Evolutionary conservation across 2,797 vertebrate genomes (phyloP), one percentile per base, ranked within the genome.

Genomic region (Huso huso): DNA sequence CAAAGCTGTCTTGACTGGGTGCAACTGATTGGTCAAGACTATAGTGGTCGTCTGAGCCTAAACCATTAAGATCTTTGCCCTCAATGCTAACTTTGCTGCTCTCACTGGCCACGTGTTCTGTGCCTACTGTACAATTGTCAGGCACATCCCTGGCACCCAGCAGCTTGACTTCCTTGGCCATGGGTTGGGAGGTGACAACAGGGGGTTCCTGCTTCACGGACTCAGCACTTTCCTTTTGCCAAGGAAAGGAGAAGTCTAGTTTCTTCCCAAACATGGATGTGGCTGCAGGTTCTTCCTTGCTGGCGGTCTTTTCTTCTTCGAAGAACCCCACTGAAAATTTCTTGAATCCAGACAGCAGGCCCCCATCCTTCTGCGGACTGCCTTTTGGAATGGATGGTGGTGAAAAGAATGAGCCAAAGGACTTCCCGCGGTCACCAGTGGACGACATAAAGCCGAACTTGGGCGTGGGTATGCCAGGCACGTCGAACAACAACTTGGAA

Each of bases 331-430:
- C 83, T 74, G 95, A 98, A 57, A 99, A 77, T 10, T 88, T 92
- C 83, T 93, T 96, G 66, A 96, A 87, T 70, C 91, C 88, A 62
- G 91, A 93, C 68, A 94, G 82, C 0, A 97, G 81, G 49, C 90
- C 78, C 71, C 76, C 72, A 64, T 64, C 73, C 75, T 70, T 87
- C 84, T 51, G 86, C 79, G 78, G 81, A 70, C 67, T 79, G 75
- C 69, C 75, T 59, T 80, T 81, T 60, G 85, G 72, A 71, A 82
- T 23, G 13, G 80, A 71, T 60, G 86, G 73, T 37, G 86, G 77
- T 13, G 92, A 92, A 83, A 98, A 95, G 11, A 97, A 79, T 11
- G 91, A 94, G 52, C 91, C 90, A 70, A 94, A 76, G 9, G 91
- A 81, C 77, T 87, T 94, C 70, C 84, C 88, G 73, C 69, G 70